Conservation (phyloP, 2,113 vertebrate genomes). For the Choloepus hoffmanni region DNA sequence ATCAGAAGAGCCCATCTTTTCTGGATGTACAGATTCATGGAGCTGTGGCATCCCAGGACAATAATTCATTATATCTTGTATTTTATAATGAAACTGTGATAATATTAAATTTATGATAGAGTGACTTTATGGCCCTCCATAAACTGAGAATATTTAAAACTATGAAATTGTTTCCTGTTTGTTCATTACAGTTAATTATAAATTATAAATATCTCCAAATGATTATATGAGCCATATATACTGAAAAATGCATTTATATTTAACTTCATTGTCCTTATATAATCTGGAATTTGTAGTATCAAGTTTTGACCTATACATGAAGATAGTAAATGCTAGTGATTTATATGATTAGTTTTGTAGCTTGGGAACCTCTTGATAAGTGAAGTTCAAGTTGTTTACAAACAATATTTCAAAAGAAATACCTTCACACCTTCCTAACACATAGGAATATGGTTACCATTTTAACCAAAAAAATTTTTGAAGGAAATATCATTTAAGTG, state of each 20-base stretch:
- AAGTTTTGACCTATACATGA: background rate
- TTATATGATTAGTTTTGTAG: background rate
- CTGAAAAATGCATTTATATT: slow-evolving; percentile 7
- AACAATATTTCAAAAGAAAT: background rate
- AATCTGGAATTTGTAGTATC: background rate
- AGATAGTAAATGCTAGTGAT: background rate
- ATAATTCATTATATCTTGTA: background rate
- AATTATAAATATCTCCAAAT: background rate
- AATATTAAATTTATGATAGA: background rate
- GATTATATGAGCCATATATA: background rate
- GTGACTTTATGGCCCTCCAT: background rate
- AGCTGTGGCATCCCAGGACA: background rate
- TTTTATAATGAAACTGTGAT: background rate
- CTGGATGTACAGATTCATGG: background rate
- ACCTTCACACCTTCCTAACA: background rate
- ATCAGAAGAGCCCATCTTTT: background rate
- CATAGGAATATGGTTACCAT: background rate
- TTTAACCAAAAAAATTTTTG: background rate
- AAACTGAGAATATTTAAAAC: background rate
- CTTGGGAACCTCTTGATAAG: background rate
- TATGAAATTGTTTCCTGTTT: background rate
- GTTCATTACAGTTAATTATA: background rate
- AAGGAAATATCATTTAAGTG: slow-evolving; percentile 29
- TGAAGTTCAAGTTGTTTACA: slow-evolving; percentile 24
- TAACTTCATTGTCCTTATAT: background rate